Evolutionary conservation across 2,888 invertebrate species (phyloP).

Genomic region (Eupeodes luniger): DNA sequence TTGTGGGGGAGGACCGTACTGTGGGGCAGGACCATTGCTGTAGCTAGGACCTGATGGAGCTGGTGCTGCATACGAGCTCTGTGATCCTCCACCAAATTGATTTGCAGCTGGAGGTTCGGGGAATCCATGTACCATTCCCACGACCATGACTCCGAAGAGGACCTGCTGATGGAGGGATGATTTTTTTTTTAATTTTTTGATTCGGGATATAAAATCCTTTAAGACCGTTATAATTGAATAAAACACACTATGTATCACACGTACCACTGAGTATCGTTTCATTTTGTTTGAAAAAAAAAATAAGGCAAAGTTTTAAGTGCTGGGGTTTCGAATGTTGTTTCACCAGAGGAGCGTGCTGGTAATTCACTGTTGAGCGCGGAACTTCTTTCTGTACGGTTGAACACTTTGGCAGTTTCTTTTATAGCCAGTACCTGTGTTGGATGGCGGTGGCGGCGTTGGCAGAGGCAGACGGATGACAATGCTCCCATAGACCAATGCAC

Average conservation of each 20-base stretch:
- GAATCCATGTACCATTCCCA: conserved; percentile 81
- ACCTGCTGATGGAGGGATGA: conserved; percentile 61
- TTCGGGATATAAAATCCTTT: conserved; percentile 3
- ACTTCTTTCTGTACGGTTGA: conserved; percentile 83
- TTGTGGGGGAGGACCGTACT: conserved; percentile 89
- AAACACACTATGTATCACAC: conserved; percentile 62
- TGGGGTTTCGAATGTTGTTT: conserved; percentile 21
- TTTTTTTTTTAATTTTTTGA: neutral
- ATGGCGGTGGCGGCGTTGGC: conserved; percentile 49
- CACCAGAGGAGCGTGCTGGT: conserved; percentile 69
- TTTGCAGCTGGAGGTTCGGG: conserved; percentile 83
- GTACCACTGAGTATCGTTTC: conserved; percentile 83
- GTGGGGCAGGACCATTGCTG: conserved; percentile 85
- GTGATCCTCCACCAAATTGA: conserved; percentile 80
- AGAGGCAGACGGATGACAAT: conserved; percentile 18
- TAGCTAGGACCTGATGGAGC: conserved; percentile 85
- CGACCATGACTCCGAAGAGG: conserved; percentile 80
- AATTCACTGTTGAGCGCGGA: conserved; percentile 81
- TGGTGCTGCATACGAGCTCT: conserved; percentile 80
- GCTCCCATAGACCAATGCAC: conserved; percentile 73
- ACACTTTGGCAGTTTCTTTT: conserved; percentile 83
- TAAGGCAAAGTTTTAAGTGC: conserved; percentile 56
- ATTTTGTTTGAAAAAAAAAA: conserved; percentile 77
- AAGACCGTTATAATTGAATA: conserved; percentile 28
- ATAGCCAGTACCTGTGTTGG: conserved; percentile 80